Conservation (phyloP, 2,113 vertebrate genomes). For the Cyanoderma ruficeps region DNA sequence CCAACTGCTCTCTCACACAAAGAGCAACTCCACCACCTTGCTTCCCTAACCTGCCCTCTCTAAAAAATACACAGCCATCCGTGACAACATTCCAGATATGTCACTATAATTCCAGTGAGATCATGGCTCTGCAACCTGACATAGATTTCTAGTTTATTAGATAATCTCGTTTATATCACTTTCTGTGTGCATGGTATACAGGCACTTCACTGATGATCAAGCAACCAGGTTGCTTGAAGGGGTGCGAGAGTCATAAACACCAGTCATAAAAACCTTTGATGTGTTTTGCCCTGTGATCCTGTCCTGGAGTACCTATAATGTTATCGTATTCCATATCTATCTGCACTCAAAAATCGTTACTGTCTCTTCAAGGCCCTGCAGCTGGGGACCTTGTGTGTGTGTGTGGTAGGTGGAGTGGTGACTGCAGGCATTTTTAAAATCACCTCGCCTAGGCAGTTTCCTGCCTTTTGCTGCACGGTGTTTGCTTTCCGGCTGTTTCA, state of each 20-base stretch:
- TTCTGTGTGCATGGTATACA: neutral
- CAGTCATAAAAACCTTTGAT: neutral
- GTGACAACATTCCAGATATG: neutral
- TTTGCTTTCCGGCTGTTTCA: neutral
- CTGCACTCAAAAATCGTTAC: neutral
- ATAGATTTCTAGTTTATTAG: neutral
- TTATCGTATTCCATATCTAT: neutral
- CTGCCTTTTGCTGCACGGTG: neutral
- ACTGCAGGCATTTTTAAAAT: neutral
- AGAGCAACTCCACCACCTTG: neutral
- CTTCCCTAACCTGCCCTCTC: neutral
- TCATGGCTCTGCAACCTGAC: neutral
- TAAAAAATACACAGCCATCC: neutral
- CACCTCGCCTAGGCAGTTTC: neutral
- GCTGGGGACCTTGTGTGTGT: neutral
- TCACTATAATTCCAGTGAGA: neutral
- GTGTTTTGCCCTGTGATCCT: neutral
- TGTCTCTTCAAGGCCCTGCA: neutral
- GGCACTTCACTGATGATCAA: neutral
- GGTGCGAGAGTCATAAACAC: neutral
- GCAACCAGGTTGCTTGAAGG: neutral
- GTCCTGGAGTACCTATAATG: neutral
- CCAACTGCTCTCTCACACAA: neutral
- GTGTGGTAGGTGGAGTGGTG: accelerated
- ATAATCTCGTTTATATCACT: neutral